These are phyloP conservation scores for Ictalurus punctatus DNA, from an alignment of 2,113 vertebrate species.

Conservation along the genomic window DNA sequence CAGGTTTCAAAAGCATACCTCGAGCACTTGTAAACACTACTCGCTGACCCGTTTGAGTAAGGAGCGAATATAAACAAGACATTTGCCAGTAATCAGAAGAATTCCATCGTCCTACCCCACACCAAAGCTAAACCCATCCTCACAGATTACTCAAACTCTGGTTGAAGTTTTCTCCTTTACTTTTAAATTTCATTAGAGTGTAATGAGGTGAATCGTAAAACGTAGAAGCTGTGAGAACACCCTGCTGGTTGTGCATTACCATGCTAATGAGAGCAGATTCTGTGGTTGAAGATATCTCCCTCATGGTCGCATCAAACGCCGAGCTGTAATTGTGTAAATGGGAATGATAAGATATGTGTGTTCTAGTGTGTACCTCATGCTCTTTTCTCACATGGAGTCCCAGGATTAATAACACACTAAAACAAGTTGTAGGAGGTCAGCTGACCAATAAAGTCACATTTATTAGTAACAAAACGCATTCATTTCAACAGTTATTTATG, in stretches of 20 bases:
- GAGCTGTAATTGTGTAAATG: constrained; percentile 52
- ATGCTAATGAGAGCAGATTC: constrained; percentile 74
- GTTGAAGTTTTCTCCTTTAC: constrained; percentile 64
- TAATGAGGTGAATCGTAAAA: constrained; percentile 78
- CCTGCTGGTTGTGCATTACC: constrained; percentile 78
- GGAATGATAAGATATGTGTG: constrained; percentile 53
- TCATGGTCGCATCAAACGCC: constrained; percentile 52
- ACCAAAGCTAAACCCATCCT: background rate
- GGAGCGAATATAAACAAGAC: background rate
- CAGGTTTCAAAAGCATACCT: background rate
- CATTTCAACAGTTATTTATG: background rate
- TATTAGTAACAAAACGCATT: background rate
- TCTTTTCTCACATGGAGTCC: constrained; percentile 8
- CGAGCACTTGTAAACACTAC: background rate
- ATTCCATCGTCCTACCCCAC: background rate
- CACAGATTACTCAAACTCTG: constrained; percentile 42
- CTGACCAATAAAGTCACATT: background rate
- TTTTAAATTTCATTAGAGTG: constrained; percentile 80
- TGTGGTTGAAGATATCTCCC: constrained; percentile 67
- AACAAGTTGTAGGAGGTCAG: background rate
- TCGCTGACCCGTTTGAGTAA: background rate
- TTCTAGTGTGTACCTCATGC: constrained; percentile 40
- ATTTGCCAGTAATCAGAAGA: constrained; percentile 8
- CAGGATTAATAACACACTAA: background rate
- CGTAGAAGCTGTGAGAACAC: constrained; percentile 65